Conservation (phyloP, 2,113 vertebrate genomes). For the Sylvilagus bachmani region DNA sequence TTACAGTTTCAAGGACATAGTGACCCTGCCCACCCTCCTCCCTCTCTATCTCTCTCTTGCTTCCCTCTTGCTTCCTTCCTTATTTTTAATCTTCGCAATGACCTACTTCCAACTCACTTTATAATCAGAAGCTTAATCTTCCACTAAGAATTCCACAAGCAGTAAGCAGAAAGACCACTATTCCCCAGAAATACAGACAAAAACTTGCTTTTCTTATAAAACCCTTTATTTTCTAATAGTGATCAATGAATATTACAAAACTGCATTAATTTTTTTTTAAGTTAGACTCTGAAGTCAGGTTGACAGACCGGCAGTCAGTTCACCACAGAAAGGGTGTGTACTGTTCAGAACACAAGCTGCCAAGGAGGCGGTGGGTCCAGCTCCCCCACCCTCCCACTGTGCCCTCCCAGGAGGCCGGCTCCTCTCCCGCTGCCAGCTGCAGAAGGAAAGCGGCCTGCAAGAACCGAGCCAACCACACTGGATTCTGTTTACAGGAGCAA, state of each 20-base stretch:
- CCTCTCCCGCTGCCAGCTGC: neutral
- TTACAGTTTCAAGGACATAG: no score
- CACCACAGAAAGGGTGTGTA: neutral
- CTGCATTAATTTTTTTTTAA: neutral
- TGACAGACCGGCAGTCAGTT: neutral
- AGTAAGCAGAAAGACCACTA: no score
- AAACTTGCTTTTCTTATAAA: slow-evolving; percentile 6
- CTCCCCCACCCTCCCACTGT: neutral
- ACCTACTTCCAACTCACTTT: no score
- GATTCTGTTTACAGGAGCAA: neutral
- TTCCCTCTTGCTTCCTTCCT: no score
- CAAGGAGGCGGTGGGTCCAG: no score
- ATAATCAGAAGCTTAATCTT: no score
- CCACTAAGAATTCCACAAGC: no score
- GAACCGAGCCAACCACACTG: neutral
- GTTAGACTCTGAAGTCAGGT: neutral
- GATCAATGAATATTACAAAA: neutral
- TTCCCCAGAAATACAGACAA: no score
- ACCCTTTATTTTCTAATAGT: neutral
- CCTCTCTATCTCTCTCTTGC: no score
- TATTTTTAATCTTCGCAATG: no score
- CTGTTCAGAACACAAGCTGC: neutral
- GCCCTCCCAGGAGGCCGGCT: neutral
- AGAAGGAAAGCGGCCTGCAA: neutral
- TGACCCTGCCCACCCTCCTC: no score